Conservation (phyloP, 92 coral and sea anemone genomes). For the Virgularia gustaviana region DNA sequence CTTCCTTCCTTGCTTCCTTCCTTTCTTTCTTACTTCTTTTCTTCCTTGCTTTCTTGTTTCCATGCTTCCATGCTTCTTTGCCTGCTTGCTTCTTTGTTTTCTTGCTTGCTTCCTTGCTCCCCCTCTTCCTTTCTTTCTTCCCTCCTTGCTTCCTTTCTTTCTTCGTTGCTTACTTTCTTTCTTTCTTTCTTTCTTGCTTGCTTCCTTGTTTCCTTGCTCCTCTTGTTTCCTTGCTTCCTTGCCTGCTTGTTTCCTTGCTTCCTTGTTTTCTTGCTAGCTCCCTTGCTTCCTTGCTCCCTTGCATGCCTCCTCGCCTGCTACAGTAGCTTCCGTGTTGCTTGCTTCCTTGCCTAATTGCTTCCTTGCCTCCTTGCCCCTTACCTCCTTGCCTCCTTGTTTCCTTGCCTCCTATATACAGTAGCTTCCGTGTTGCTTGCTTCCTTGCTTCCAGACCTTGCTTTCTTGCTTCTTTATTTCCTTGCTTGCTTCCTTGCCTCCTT, state of each 20-base stretch:
- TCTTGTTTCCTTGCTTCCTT: too few relatives aligned
- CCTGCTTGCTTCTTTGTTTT: conserved; percentile 2
- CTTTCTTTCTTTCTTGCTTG: conserved; percentile 2
- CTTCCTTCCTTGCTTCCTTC: conserved; percentile 20
- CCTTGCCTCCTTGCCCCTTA: too few relatives aligned
- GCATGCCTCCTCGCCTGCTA: too few relatives aligned
- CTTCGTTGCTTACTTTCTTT: background rate
- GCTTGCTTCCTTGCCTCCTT: background rate
- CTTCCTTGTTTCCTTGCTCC: too few relatives aligned
- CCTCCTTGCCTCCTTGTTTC: background rate
- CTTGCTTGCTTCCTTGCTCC: conserved; percentile 8
- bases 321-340: too few relatives aligned
- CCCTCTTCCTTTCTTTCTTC: conserved; percentile 11
- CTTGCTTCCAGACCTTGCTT: conserved; percentile 1
- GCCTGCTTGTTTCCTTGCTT: too few relatives aligned
- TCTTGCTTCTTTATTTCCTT: background rate
- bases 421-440: too few relatives aligned
- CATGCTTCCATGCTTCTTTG: conserved; percentile 7
- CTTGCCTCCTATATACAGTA: conserved; percentile 6
- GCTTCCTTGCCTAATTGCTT: too few relatives aligned
- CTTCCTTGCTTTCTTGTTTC: conserved; percentile 6
- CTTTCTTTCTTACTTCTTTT: conserved; percentile 8
- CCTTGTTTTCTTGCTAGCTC: background rate
- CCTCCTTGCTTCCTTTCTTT: background rate
- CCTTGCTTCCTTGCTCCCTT: background rate